Conservation (phyloP, 2,113 vertebrate species). For the Marmota flaviventris region DNA sequence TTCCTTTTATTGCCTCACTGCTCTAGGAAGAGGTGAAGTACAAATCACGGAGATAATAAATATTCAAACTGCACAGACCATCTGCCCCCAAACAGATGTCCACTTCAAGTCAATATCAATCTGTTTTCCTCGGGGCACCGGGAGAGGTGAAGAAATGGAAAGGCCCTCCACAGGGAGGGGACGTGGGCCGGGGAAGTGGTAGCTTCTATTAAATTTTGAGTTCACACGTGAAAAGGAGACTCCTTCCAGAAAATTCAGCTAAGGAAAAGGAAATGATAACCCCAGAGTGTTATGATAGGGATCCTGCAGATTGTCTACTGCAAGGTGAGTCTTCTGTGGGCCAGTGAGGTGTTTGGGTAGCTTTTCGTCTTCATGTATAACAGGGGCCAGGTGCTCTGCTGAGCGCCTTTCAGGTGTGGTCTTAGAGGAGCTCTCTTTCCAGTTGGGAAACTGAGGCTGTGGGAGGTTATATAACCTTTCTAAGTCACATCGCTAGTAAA, state of each 20-base stretch:
- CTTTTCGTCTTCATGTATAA: not conserved
- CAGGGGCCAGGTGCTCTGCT: accelerated
- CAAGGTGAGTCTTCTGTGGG: not conserved
- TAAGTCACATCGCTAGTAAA: not conserved
- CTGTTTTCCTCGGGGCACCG: not conserved
- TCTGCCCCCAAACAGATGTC: constrained; percentile 38
- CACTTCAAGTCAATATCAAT: not conserved
- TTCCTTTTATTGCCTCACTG: not conserved
- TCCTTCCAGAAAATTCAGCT: not conserved
- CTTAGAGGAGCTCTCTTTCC: not conserved
- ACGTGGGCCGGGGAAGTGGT: not conserved
- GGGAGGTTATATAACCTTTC: not conserved
- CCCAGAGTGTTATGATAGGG: not conserved
- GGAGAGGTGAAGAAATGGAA: not conserved
- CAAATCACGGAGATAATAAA: not conserved
- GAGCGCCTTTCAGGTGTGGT: not conserved
- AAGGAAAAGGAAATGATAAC: not conserved
- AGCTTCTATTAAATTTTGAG: not conserved
- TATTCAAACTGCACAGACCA: not conserved
- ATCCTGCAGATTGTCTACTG: not conserved
- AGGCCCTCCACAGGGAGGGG: not conserved
- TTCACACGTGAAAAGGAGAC: not conserved
- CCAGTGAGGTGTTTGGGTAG: not conserved
- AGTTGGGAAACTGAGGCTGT: not conserved
- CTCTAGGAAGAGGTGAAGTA: constrained; percentile 2